Conservation (phyloP, 2,888 invertebrate species). For the Torymus aiolomorphi region DNA sequence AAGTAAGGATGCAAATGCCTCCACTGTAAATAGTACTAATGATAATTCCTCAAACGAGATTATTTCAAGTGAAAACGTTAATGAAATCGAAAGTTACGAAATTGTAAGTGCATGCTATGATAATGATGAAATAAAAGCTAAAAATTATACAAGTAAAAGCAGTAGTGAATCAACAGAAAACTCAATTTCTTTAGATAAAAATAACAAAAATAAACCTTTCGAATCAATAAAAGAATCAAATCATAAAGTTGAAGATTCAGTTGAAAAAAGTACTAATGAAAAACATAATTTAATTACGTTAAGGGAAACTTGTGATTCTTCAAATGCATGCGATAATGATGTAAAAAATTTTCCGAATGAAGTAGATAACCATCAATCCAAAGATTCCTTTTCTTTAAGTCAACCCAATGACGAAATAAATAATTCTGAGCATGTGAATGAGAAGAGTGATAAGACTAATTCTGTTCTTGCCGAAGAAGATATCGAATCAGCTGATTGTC, state of each 20-base stretch:
- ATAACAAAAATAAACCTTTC: not conserved
- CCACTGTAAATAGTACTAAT: slow-evolving; percentile 6
- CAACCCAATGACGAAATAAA: slow-evolving; percentile 11
- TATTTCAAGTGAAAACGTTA: not conserved
- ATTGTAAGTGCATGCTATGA: not conserved
- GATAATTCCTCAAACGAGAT: not conserved
- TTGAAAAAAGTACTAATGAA: no score
- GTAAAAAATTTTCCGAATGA: not conserved
- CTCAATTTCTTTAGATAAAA: not conserved
- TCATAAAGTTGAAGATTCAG: no score
- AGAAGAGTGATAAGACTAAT: no score
- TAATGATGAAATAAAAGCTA: slow-evolving; percentile 3
- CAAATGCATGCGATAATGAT: not conserved
- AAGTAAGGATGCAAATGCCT: not conserved
- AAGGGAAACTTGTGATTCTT: not conserved
- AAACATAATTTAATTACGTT: no score
- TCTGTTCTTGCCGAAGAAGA: no score
- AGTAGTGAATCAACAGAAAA: not conserved
- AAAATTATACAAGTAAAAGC: not conserved
- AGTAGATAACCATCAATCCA: slow-evolving; percentile 7
- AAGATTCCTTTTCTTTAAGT: slow-evolving; percentile 6
- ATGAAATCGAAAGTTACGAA: not conserved
- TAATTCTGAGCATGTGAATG: not conserved
- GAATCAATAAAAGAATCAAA: no score
- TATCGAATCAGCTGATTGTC: no score